Base-by-base conservation (phyloP, 2,113 vertebrate genomes). In the Syngnathus typhle region DNA sequence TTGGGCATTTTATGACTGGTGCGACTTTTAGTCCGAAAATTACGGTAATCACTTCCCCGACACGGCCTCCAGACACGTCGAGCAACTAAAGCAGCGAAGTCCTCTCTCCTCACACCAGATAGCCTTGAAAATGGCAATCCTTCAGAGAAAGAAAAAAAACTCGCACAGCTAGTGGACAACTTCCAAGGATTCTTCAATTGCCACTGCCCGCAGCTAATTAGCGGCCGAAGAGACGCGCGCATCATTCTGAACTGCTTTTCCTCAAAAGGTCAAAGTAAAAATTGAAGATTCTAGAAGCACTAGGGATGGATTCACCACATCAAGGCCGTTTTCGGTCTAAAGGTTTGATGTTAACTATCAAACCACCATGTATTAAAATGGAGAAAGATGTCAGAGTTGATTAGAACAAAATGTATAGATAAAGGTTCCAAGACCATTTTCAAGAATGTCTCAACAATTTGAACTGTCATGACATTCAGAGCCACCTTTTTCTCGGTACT, bases 11-110 rank as follows among this genome's bases (percentile, higher is more conserved):
- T n/a, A n/a, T n/a, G n/a, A n/a, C n/a, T n/a, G n/a, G n/a, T n/a
- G n/a, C n/a, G n/a, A n/a, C n/a, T n/a, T n/a, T n/a, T n/a, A n/a
- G n/a, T n/a, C n/a, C n/a, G n/a, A n/a, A n/a, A n/a, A n/a, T n/a
- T n/a, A n/a, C n/a, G n/a, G n/a, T 12, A 70, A 80, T 62, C 37
- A 67, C 47, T 76, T 16, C 44, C 64, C 36, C 65, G 56, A 64
- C 49, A 23, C 32, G 58, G 69, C 39, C 44, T 61, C 56, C 36
- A 6, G 11, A 69, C 67, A 71, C 60, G 52, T 56, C 65, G 51
- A 71, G 65, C 32, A 65, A 78, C 73, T 41, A n/a, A 18, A 61
- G 27, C 36, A 61, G 58, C 32, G 12, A 32, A 36, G 58, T 8
- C 15, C 5, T 39, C 37, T 37, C 37, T 39, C 36, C 39, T 63